A percentile compares a stretch with the other conserved stretches of the same genome.
These are phyloP conservation scores for Rutpela maculata DNA, from an alignment of 2,888 invertebrate genomes.

Conservation along the genomic window DNA sequence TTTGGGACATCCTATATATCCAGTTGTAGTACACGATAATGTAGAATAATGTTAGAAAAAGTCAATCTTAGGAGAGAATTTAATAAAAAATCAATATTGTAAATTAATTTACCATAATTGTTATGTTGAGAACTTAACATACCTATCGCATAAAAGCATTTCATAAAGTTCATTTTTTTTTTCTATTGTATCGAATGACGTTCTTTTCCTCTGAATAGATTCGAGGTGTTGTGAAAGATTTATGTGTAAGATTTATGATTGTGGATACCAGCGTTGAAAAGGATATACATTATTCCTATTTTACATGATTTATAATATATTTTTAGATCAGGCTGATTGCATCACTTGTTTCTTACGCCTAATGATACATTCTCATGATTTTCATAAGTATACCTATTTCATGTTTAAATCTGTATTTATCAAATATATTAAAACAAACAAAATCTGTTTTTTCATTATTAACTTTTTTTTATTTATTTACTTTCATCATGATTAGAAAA, in stretches of 20 bases:
- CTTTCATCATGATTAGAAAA: too few relatives aligned
- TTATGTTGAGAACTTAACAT: not conserved
- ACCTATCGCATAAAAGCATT: not conserved
- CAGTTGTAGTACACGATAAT: too few relatives aligned
- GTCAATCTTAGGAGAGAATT: too few relatives aligned
- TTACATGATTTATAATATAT: constrained; percentile 1
- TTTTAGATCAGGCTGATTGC: not conserved
- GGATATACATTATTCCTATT: not conserved
- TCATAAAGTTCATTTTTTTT: not conserved
- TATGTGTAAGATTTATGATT: constrained; percentile 7
- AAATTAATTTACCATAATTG: not conserved
- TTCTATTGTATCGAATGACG: not conserved
- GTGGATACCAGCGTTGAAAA: constrained; percentile 7
- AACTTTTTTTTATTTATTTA: too few relatives aligned
- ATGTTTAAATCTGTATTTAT: too few relatives aligned
- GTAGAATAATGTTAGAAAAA: not conserved
- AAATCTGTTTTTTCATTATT: too few relatives aligned
- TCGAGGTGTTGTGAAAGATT: constrained; percentile 7
- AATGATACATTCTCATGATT: too few relatives aligned
- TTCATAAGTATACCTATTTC: too few relatives aligned
- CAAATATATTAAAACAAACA: too few relatives aligned
- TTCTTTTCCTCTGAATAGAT: not conserved
- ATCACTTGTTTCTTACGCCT: not conserved
- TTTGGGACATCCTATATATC: too few relatives aligned
- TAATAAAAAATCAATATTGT: too few relatives aligned